phyloP scores from a whole-genome alignment of 2,113 vertebrate species.

The Brachypodius melanocephalos region DNA sequence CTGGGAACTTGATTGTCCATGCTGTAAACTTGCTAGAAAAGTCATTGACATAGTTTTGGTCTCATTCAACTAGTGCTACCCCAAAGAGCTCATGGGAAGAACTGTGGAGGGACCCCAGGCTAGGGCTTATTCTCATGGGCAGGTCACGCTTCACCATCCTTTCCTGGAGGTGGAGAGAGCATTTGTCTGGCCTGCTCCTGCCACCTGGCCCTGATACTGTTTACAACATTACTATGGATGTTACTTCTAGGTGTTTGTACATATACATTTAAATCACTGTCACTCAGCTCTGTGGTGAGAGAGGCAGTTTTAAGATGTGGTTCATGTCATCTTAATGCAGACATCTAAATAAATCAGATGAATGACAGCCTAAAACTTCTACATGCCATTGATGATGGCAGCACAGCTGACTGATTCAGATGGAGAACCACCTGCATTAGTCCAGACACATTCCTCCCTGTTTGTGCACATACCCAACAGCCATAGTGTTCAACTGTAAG shows the following conservation, averaged over 20 bases:
- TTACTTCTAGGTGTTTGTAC: not conserved
- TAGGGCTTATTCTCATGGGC: not conserved
- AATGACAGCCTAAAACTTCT: not conserved
- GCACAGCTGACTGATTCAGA: not conserved
- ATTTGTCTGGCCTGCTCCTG: not conserved
- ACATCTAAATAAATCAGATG: not conserved
- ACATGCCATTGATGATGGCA: not conserved
- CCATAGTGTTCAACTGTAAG: not conserved
- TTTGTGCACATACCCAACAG: not conserved
- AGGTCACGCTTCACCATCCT: fast-evolving
- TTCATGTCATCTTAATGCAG: not conserved
- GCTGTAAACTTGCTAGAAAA: not conserved
- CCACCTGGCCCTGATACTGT: not conserved
- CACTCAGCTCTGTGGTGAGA: not conserved
- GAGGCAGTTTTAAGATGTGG: not conserved
- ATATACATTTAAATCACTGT: not conserved
- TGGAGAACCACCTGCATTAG: not conserved
- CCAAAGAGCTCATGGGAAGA: not conserved
- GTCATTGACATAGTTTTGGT: not conserved
- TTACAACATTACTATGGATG: not conserved
- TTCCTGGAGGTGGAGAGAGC: not conserved
- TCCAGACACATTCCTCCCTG: not conserved
- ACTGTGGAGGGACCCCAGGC: not conserved
- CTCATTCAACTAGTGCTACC: not conserved
- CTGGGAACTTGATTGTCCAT: not conserved